Conservation (phyloP, 1,140 invertebrate genomes). For the Pomacea maculata region DNA sequence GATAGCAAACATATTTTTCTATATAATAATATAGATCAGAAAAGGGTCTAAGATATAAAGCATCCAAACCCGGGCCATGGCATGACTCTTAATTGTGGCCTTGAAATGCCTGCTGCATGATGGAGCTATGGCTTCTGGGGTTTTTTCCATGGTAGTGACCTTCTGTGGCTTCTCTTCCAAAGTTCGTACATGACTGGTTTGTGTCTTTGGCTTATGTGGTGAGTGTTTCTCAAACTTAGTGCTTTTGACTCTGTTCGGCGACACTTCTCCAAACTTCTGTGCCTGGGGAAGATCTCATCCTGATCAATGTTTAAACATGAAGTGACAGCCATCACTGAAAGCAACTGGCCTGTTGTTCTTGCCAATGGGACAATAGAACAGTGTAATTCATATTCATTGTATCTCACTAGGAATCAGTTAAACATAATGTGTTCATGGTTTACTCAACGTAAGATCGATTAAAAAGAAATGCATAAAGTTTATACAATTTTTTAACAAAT, state of each 20-base stretch:
- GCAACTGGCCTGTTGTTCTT: too few species aligned
- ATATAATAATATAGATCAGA: too few species aligned
- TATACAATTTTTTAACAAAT: too few species aligned
- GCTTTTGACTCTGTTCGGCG: neutral
- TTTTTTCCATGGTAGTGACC: neutral
- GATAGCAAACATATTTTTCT: too few species aligned
- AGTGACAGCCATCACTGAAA: too few species aligned
- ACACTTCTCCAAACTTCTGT: neutral
- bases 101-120: conserved; percentile 44
- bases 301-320: too few species aligned
- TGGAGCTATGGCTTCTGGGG: neutral
- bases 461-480: too few species aligned
- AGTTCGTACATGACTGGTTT: conserved; percentile 6
- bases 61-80: conserved; percentile 51
- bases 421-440: too few species aligned
- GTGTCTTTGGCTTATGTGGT: conserved; percentile 14
- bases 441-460: too few species aligned
- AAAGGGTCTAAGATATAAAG: neutral
- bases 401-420: too few species aligned
- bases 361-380: too few species aligned
- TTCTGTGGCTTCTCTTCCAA: neutral
- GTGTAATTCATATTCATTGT: too few species aligned
- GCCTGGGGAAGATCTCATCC: neutral
- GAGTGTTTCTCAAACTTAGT: conserved; percentile 12
- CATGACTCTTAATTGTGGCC: conserved; percentile 45